Conservation (phyloP, 92 coral and sea anemone genomes). For the Epizoanthus ramosus region DNA sequence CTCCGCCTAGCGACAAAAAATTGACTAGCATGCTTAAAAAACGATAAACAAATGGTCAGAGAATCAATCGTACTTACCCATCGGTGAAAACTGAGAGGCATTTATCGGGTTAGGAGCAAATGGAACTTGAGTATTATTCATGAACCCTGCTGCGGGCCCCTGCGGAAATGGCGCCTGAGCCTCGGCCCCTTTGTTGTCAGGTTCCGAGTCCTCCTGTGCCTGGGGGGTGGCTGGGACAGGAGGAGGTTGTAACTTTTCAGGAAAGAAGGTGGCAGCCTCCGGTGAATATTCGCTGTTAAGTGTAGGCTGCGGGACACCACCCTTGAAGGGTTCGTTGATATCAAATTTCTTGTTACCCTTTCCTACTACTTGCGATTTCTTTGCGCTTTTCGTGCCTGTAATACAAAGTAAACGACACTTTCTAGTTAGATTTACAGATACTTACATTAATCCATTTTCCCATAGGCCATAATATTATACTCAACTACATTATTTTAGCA, state of each 20-base stretch:
- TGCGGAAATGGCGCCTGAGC: constrained; percentile 12
- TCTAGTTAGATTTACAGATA: no score
- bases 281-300: constrained; percentile 41
- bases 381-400: constrained; percentile 22
- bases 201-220: constrained; percentile 3
- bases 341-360: constrained; percentile 36
- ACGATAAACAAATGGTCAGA: neutral
- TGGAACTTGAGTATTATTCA: constrained; percentile 13
- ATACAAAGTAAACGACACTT: neutral
- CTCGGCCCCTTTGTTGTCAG: constrained; percentile 17
- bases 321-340: constrained; percentile 20
- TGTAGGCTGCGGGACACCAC: constrained; percentile 9
- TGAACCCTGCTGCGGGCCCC: constrained; percentile 23
- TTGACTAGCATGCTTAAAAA: no score
- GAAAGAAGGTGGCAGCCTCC: constrained; percentile 29
- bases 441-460: no score
- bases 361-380: constrained; percentile 17
- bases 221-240: constrained; percentile 5
- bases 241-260: neutral
- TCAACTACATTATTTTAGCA: no score
- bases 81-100: constrained; percentile 22
- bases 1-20: neutral
- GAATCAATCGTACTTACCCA: neutral
- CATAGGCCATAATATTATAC: no score
- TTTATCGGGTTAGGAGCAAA: constrained; percentile 21